phyloP scores from a whole-genome alignment of 2,797 vertebrate species.

The Crocidura indochinensis region DNA sequence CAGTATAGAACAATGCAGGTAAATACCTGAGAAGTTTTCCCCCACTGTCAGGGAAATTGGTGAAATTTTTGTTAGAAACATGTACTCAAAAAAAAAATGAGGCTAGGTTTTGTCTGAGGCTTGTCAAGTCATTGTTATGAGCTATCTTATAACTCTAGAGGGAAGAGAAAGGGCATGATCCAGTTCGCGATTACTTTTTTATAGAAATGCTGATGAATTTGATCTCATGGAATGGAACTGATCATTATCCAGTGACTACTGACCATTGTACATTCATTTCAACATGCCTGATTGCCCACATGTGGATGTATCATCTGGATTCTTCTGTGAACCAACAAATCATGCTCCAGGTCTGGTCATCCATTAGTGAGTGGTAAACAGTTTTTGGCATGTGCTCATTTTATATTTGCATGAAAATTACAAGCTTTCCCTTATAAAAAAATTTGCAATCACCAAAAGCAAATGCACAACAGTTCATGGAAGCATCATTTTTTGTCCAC shows the following conservation, averaged over 20 bases:
- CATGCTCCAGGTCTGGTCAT: slow-evolving; percentile 12
- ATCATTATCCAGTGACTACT: slow-evolving; percentile 19
- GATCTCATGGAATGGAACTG: slow-evolving; percentile 32
- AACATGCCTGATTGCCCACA: neutral
- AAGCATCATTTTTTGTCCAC: neutral
- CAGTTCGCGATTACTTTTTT: slow-evolving; percentile 36
- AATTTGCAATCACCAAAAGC: neutral
- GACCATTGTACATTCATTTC: slow-evolving; percentile 3
- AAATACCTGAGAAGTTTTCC: neutral
- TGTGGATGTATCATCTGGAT: neutral
- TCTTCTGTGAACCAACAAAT: slow-evolving; percentile 9
- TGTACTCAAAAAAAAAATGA: neutral
- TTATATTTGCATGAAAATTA: slow-evolving; percentile 45
- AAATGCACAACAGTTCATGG: neutral
- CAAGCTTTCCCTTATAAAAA: slow-evolving; percentile 37
- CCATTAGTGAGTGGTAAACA: neutral
- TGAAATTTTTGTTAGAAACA: neutral
- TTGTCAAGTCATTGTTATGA: slow-evolving; percentile 46
- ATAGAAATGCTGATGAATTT: slow-evolving; percentile 46
- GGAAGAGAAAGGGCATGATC: neutral
- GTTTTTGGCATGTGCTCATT: neutral
- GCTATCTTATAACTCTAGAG: slow-evolving; percentile 9
- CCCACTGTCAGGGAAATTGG: neutral
- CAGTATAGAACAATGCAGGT: neutral
- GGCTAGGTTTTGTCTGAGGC: neutral